Base-by-base conservation (phyloP, 2,888 invertebrate genomes). In the Aquatica leii region DNA sequence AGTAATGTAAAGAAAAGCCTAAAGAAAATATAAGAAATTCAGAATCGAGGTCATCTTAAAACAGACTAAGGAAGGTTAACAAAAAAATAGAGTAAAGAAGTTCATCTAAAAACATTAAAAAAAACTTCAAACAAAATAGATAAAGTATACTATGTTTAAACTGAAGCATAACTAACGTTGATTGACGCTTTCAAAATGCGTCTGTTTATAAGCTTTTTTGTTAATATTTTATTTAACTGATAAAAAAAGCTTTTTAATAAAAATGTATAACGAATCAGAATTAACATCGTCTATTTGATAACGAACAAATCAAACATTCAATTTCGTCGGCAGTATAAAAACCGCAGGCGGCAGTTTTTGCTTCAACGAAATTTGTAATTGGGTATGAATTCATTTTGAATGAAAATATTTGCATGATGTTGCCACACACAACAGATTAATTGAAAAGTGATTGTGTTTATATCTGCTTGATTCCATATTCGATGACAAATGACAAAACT, bases 371-470 rank as follows among this genome's bases (percentile, higher is more conserved):
- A 57, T 61, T 58, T 46, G 59, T 59, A 65, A 60, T 59, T 56
- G 52, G 63, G 62, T 69, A 65, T 71, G 69, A 71, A 71, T 73
- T 69, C 68, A 68, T 69, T 71, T 71, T 67, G 71, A 70, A 71
- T 67, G 71, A 71, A 73, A 73, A 73, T 71, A 71, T 71, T 68
- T 66, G 67, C 65, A 65, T 62, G 66, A 59, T 71, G 68, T 68
- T 68, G 65, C 66, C 70, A 62, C 62, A 65, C 58, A 60, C 64
- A 58, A 54, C 54, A 59, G 65, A 71, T 72, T 73, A 72, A 71
- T 70, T 67, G 70, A 66, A 73, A 64, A 59, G 63, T 59, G 63
- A 64, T 64, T 64, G 59, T 59, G 51, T 59, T 59, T 54, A 37
- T 51, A 56, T 59, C 59, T 59, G 55, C 18, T 54, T 40, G 40